These are phyloP conservation scores for Electrophaes corylata DNA, from an alignment of 2,888 invertebrate genomes.

Conservation along the genomic window DNA sequence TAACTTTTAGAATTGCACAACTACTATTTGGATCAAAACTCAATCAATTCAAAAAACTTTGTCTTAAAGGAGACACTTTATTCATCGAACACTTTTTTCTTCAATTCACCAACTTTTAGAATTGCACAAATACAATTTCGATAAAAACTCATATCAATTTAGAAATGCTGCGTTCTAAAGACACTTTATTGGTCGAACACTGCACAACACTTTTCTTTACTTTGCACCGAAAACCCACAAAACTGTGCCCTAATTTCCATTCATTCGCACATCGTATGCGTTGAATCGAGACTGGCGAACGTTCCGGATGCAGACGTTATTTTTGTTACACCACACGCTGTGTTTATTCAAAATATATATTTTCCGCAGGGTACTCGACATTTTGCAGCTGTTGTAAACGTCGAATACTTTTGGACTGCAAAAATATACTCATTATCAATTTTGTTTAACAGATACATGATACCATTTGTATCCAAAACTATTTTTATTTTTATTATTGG, in stretches of 20 bases:
- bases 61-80: no score
- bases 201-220: not conserved
- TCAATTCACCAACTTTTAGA: no score
- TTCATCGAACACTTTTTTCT: no score
- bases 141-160: not conserved
- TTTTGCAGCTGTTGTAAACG: conserved; percentile 1
- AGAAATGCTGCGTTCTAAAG: not conserved
- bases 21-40: no score
- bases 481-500: no score
- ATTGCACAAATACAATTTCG: no score
- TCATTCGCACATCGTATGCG: conserved; percentile 48
- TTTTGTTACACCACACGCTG: conserved; percentile 67
- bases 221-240: conserved; percentile 2
- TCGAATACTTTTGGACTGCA: not conserved
- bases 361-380: conserved; percentile 1
- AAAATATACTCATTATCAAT: no score
- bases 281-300: conserved; percentile 62
- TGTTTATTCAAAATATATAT: conserved; percentile 72
- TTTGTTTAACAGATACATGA: no score
- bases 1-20: no score
- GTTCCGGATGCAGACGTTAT: conserved; percentile 66
- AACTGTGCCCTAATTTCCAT: conserved; percentile 3
- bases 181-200: not conserved
- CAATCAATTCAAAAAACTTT: no score
- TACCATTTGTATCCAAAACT: no score